A percentile compares a stretch with the other conserved stretches of the same genome.
These are phyloP conservation scores for Galago senegalensis DNA, from an alignment of 2,797 vertebrate genomes.

Conservation along the genomic window DNA sequence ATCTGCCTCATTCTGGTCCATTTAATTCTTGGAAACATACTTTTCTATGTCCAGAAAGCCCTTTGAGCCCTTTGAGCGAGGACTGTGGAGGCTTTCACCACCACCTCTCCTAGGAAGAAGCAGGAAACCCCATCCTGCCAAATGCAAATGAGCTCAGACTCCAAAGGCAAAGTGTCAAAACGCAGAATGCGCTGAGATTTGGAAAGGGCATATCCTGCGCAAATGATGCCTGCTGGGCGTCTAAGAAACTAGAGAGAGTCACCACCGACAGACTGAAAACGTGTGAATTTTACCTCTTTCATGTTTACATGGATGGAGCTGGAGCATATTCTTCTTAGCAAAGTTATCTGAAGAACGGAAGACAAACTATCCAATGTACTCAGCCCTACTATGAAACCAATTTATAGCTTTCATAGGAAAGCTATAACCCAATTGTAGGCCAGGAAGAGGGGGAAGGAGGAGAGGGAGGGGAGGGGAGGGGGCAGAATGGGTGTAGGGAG, in stretches of 20 bases:
- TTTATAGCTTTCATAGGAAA: too few relatives aligned
- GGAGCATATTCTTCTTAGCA: too few relatives aligned
- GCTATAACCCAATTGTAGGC: too few relatives aligned
- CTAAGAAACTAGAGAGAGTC: slow-evolving; percentile 6
- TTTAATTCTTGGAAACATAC: slow-evolving; percentile 82
- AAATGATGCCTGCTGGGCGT: background rate
- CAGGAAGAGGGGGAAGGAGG: too few relatives aligned
- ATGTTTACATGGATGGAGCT: too few relatives aligned
- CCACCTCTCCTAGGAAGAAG: slow-evolving; percentile 66
- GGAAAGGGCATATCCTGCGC: background rate
- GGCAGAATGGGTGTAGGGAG: too few relatives aligned
- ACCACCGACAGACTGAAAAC: background rate
- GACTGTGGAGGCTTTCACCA: slow-evolving; percentile 72
- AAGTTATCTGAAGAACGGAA: too few relatives aligned
- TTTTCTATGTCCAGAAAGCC: slow-evolving; percentile 81
- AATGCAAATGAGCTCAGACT: slow-evolving; percentile 83
- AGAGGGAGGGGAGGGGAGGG: too few relatives aligned
- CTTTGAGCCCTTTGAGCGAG: slow-evolving; percentile 80
- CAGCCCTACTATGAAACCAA: too few relatives aligned
- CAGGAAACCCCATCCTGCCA: slow-evolving; percentile 83
- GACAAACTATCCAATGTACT: too few relatives aligned
- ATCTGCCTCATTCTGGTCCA: slow-evolving; percentile 82
- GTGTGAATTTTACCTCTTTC: too few relatives aligned
- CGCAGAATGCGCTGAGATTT: slow-evolving; percentile 22
- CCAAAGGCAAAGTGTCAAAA: slow-evolving; percentile 75